Percentiles rank a stretch among this genome's conserved stretches.
phyloP scores from a whole-genome alignment of 2,113 vertebrate genomes.

The Ptyas mucosa region DNA sequence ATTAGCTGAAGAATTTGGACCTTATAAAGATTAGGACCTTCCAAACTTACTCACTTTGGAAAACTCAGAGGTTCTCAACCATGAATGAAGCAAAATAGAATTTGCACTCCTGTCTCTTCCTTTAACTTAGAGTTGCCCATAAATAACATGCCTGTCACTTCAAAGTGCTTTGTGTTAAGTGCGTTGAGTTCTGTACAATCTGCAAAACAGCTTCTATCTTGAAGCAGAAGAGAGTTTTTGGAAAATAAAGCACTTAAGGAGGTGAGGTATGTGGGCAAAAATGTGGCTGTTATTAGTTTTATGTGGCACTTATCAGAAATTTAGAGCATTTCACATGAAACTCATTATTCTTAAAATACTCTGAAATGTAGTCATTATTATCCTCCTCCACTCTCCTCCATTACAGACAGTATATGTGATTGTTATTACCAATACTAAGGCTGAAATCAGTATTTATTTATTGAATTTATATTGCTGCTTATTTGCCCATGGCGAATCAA shows the following conservation, averaged over 20 bases:
- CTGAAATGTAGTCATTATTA: not conserved
- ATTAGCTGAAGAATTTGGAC: not conserved
- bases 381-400: not conserved
- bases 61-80: not conserved
- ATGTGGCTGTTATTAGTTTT: not conserved
- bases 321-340: not conserved
- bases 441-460: not conserved
- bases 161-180: not conserved
- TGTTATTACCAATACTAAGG: not conserved
- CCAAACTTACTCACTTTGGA: not conserved
- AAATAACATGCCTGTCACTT: accelerated
- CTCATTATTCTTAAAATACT: not conserved
- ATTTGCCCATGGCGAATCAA: too few species aligned
- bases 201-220: not conserved
- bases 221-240: not conserved
- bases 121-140: not conserved
- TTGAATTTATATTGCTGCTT: too few species aligned
- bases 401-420: not conserved
- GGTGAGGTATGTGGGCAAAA: not conserved
- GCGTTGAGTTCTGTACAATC: not conserved
- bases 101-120: not conserved
- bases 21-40: not conserved
- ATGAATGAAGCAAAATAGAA: not conserved
- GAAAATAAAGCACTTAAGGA: not conserved
- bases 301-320: not conserved